Evolutionary conservation across 2,888 invertebrate species (phyloP), one percentile per base, ranked within the genome.

Genomic region (Coenonympha glycerion): DNA sequence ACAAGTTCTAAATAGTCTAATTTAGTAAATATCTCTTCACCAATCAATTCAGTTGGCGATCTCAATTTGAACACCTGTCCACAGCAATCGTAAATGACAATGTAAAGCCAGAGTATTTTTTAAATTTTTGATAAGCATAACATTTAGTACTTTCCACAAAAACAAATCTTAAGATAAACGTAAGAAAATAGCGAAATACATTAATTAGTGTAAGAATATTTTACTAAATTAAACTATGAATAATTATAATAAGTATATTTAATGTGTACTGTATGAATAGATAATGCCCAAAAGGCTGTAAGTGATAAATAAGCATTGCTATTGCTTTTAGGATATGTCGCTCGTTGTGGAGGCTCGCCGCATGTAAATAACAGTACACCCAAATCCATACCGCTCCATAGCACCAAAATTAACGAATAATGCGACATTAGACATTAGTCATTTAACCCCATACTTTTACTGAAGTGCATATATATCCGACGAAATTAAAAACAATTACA

Each of bases 211-310:
- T 24, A 44, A 51, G 22, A 31, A 46, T 40, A 19, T 6, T 45
- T 40, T 42, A 52, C 52, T 49, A 52, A 46, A 55, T 52, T 42
- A 47, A 31, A 52, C 52, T 49, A 52, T 15, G 24, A 36, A 31
- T 49, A 40, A 24, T 31, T 31, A 44, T 15, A 42, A 6, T 22
- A 37, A 39, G 24, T 24, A 24, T 19, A 36, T 24, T 9, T 21
- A 11, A 37, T 21, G 22, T 19, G 34, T 22, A 13, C 18, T 2
- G 22, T 11, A 13, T 3, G 13, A 37, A 8, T 11, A 22, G 37
- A 21, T 36, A 36, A 13, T 22, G 22, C 13, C 13, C 16, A 18
- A 13, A 2, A 3, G 21, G 37, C 21, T n/a, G 37, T 8, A 3
- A 11, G 6, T 5, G 2, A 3, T 2, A 19, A 9, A 5, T 3